Evolutionary conservation across 2,888 invertebrate genomes (phyloP), one percentile per base, ranked within the genome.

Genomic region (Drosophila melanocephala): DNA sequence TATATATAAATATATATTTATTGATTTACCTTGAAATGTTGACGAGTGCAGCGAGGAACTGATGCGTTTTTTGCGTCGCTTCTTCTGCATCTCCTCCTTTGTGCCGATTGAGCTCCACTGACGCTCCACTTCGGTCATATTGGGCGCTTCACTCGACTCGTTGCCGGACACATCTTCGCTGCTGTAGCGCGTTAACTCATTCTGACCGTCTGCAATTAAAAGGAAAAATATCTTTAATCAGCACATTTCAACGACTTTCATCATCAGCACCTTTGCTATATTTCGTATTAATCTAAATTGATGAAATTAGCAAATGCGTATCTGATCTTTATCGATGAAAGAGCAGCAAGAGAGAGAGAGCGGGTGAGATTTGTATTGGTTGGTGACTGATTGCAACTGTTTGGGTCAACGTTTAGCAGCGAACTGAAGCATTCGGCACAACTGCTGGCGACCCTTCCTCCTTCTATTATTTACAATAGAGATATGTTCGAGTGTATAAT

Each of bases 71-170:
- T 97, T 97, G 92, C 97, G 96, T 89, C 97, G 95, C 94, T 97
- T 97, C 94, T 96, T 96, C 92, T 97, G 96, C 93, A 97, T 97
- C 94, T 97, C 97, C 92, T 97, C 97, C 94, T 97, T 97, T 97
- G 92, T 97, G 96, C 78, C 96, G 95, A 93, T 95, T 96, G 91
- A 96, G 94, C 91, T 96, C 96, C 62, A 92, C 93, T 93, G 94
- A 55, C 94, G 91, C 86, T 94, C 93, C 72, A 91, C 84, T 77
- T 94, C 94, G 68, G 94, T 93, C 93, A 93, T 92, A 68, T 92
- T 92, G 47, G 87, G 89, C 62, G 92, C 92, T 77, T 93, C 93
- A 82, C 92, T 93, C 33, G 93, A 93, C 84, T 94, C 94, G 79
- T 94, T 94, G 42, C 93, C 93, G 64, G 94, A 94, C 75, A 93